Percentiles rank a stretch among this genome's conserved stretches.
Evolutionary conservation across 2,797 vertebrate species (phyloP).

Genomic region (Loriculus beryllinus): DNA sequence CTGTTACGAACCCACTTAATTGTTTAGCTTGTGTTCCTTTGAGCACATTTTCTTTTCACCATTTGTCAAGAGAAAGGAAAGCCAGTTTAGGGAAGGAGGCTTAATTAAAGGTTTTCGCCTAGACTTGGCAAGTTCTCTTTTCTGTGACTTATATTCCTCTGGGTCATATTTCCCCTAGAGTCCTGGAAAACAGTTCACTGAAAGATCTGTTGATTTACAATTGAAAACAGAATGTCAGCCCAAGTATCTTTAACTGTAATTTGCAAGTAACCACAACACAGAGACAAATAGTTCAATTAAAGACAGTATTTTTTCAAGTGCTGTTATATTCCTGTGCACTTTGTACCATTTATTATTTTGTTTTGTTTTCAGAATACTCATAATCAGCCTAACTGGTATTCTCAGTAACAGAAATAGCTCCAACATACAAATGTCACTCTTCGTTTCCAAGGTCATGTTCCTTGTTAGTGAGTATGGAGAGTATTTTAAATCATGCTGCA

Average conservation of each 20-base stretch:
- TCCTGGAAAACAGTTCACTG: constrained; percentile 61
- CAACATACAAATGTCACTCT: neutral
- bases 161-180: constrained; percentile 63
- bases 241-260: constrained; percentile 31
- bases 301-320: neutral
- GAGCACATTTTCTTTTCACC: constrained; percentile 50
- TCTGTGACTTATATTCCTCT: neutral
- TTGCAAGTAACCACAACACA: constrained; percentile 27
- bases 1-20: constrained; percentile 10
- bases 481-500: neutral
- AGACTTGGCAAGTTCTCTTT: neutral
- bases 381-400: neutral
- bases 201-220: constrained; percentile 65
- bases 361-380: constrained; percentile 21
- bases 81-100: constrained; percentile 48
- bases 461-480: neutral
- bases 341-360: constrained; percentile 4
- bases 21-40: constrained; percentile 49
- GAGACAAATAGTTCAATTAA: neutral
- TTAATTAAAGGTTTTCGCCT: constrained; percentile 65
- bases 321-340: neutral
- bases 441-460: neutral
- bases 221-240: constrained; percentile 43
- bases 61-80: constrained; percentile 55
- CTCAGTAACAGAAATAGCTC: neutral